Conservation (phyloP, 2,888 invertebrate species). For the Macrophya alboannulata region DNA sequence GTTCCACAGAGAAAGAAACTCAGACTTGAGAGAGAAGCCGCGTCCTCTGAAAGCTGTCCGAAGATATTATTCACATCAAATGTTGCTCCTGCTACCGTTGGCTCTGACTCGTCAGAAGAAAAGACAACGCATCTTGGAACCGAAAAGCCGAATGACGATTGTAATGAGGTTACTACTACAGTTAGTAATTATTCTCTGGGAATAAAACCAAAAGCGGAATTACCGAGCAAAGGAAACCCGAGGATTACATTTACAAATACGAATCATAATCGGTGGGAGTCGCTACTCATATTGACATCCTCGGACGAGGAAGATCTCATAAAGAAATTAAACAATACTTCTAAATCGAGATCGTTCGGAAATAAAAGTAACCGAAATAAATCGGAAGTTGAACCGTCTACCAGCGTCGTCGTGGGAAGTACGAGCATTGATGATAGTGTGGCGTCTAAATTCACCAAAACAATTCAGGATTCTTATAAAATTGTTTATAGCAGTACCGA, state of each 20-base stretch:
- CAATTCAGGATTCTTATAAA: background rate
- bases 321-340: background rate
- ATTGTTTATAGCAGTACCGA: conserved; percentile 18
- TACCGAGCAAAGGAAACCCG: background rate
- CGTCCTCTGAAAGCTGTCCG: background rate
- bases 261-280: background rate
- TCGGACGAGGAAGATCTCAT: conserved; percentile 61
- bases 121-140: background rate
- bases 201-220: background rate
- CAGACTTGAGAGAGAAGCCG: background rate
- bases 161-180: too few relatives aligned
- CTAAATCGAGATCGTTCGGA: background rate
- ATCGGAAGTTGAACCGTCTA: background rate
- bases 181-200: background rate
- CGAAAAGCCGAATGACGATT: background rate
- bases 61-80: background rate
- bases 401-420: background rate
- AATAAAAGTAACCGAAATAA: conserved; percentile 10
- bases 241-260: conserved; percentile 10
- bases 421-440: background rate
- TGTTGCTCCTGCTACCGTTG: background rate
- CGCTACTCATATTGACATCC: conserved; percentile 38
- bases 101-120: background rate
- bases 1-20: background rate
- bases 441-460: background rate